A percentile compares a stretch with the other conserved stretches of the same genome.
Evolutionary conservation across 2,113 vertebrate genomes (phyloP).

Genomic region (Sorex araneus): DNA sequence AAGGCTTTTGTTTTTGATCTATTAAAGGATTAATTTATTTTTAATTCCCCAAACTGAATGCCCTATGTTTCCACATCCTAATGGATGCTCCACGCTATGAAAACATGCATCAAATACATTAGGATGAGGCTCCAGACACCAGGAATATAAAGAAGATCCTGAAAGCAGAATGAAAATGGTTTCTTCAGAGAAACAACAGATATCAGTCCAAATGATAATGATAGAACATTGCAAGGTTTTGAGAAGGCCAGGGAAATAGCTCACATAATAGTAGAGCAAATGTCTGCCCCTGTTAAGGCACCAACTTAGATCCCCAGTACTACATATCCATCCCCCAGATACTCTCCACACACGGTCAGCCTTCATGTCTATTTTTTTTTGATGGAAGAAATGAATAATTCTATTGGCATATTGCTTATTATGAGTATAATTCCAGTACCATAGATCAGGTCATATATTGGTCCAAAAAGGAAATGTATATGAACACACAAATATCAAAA

Average conservation of each 20-base stretch:
- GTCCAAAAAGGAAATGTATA: too few relatives aligned
- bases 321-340: too few relatives aligned
- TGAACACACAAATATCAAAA: too few relatives aligned
- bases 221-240: background rate
- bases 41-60: background rate
- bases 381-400: too few relatives aligned
- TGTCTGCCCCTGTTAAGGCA: too few relatives aligned
- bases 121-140: background rate
- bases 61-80: background rate
- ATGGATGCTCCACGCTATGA: background rate
- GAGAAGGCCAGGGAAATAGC: background rate
- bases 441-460: too few relatives aligned
- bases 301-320: too few relatives aligned
- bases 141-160: background rate
- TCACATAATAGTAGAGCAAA: too few relatives aligned
- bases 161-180: conserved; percentile 45
- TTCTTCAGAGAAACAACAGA: background rate
- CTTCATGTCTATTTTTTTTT: too few relatives aligned
- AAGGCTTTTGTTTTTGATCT: background rate
- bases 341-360: too few relatives aligned
- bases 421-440: too few relatives aligned
- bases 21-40: background rate
- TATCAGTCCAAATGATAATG: background rate
- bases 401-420: too few relatives aligned
- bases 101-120: conserved; percentile 1